These are phyloP conservation scores for Archegozetes longisetosus DNA, from an alignment of 1,140 invertebrate species.

Conservation along the genomic window DNA sequence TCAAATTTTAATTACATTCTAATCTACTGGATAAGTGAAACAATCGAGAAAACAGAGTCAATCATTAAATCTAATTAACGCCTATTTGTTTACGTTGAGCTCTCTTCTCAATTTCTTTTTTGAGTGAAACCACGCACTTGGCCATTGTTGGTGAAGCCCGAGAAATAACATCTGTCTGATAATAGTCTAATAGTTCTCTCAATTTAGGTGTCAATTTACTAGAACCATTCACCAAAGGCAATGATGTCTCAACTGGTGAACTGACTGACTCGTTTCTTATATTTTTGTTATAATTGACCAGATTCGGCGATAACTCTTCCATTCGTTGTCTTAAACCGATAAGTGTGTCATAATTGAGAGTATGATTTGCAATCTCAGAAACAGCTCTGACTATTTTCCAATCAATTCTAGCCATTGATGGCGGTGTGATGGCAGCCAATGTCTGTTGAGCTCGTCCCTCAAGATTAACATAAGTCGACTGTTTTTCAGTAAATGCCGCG, in stretches of 20 bases:
- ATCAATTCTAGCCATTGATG: slow-evolving; percentile 83
- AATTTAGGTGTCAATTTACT: slow-evolving; percentile 56
- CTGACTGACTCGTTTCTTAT: neutral
- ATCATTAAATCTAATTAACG: too few species aligned
- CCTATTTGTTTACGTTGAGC: too few species aligned
- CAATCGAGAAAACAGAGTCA: too few species aligned
- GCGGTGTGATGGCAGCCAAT: slow-evolving; percentile 70
- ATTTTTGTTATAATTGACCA: slow-evolving; percentile 57
- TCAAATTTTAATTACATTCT: too few species aligned
- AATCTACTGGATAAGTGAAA: too few species aligned
- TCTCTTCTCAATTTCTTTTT: slow-evolving; percentile 34
- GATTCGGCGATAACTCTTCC: slow-evolving; percentile 68
- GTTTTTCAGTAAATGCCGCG: slow-evolving; percentile 97
- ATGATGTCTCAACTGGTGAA: neutral
- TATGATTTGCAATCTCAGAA: slow-evolving; percentile 60
- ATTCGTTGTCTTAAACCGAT: slow-evolving; percentile 66
- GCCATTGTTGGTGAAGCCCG: slow-evolving; percentile 97
- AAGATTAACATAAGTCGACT: slow-evolving; percentile 89
- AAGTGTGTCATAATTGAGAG: slow-evolving; percentile 76
- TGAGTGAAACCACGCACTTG: slow-evolving; percentile 81
- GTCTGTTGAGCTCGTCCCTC: slow-evolving; percentile 95
- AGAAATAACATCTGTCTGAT: slow-evolving; percentile 92
- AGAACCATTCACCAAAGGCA: slow-evolving; percentile 30
- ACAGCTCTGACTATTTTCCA: slow-evolving; percentile 93
- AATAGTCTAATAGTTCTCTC: slow-evolving; percentile 78